phyloP scores from a whole-genome alignment of 2,797 vertebrate species.

The Varecia variegata region DNA sequence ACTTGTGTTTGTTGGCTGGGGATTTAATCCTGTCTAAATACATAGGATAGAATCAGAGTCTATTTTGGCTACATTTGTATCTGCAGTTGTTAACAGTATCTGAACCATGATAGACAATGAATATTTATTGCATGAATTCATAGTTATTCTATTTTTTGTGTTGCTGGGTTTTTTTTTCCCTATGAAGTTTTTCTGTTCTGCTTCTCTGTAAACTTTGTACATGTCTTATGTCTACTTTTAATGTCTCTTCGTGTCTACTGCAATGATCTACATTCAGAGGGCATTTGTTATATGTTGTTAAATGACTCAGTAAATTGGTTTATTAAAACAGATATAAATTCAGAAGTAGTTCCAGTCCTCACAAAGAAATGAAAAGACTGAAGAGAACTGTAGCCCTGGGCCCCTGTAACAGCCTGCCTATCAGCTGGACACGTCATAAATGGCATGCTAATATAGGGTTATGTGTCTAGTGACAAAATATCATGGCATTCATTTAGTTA shows the following conservation, averaged over 20 bases:
- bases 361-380: slow-evolving; percentile 28
- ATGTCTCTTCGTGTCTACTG: slow-evolving; percentile 35
- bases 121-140: slow-evolving; percentile 19
- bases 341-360: slow-evolving; percentile 44
- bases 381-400: slow-evolving; percentile 7
- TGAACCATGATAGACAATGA: background rate
- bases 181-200: background rate
- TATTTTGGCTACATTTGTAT: background rate
- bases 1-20: background rate
- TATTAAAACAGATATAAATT: slow-evolving; percentile 57
- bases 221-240: slow-evolving; percentile 12
- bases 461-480: background rate
- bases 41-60: background rate
- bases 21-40: background rate
- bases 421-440: background rate
- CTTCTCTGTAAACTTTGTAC: slow-evolving; percentile 33
- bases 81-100: background rate
- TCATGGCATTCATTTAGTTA: background rate
- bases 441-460: background rate
- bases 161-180: background rate
- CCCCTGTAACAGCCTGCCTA: background rate
- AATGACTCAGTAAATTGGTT: slow-evolving; percentile 71
- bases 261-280: slow-evolving; percentile 52
- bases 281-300: slow-evolving; percentile 59
- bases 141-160: background rate